Base-by-base conservation (phyloP, 2,888 invertebrate genomes). In the Scrobipalpa atriplicella region DNA sequence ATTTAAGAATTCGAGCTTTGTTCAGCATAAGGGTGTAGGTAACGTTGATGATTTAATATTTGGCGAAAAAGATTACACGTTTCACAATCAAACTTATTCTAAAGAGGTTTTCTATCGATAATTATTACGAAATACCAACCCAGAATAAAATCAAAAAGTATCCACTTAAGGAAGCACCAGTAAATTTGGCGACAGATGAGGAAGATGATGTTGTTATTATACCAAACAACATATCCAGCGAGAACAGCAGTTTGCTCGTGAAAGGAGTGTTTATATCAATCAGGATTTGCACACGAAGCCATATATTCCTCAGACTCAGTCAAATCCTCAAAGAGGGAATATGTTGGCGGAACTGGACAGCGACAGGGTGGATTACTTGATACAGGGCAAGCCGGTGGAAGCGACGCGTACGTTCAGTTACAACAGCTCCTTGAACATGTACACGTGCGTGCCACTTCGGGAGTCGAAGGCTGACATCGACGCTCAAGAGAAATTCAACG, bases 401-500 rank as follows among this genome's bases (percentile, higher is more conserved):
- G 66, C 67, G 2, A 10, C 18, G 7, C 19, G 36, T 16, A 66
- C 75, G 47, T 81, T 77, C 54, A 80, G 68, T 36, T 83, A 83
- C 61, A 87, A 84, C 66, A 64, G 72, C 0, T 77, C 84, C 1
- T 58, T 66, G 1, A 70, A 72, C 63, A 73, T 78, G 0, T 77
- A 75, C 19, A 70, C 72, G 64, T 92, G 91, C 70, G 65, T 71
- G 5, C 36, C 68, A 13, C 67, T 89, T 43, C 72, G 74, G 63
- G 77, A 78, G 70, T 70, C 70, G 1, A 75, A 69, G 58, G 75
- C 84, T 9, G 85, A 89, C 56, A 85, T 92, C 10, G 81, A 89
- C 56, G 80, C 82, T 5, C 85, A 87, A 73, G 73, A 78, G 41
- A 83, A 77, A 65, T 90, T 86, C 81, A 64, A 73, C 0, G 72